Evolutionary conservation across 92 coral and sea anemone species (phyloP).

Genomic region (Parazoanthus darwini): DNA sequence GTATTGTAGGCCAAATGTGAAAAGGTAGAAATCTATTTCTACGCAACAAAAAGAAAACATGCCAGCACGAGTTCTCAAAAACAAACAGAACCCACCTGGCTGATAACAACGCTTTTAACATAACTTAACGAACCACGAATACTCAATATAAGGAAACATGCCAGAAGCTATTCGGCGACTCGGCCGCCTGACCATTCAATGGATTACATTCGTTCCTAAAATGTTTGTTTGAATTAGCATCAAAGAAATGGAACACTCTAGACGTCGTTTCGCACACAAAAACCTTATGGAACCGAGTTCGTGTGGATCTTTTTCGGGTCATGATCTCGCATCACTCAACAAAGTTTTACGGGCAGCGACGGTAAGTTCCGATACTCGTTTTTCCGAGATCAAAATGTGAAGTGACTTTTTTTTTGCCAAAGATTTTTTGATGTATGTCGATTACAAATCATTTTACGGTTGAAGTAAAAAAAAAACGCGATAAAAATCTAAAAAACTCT

Average conservation of each 20-base stretch:
- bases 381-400: not conserved
- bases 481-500: no score
- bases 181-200: not conserved
- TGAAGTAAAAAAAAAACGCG: not conserved
- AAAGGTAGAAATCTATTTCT: no score
- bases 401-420: not conserved
- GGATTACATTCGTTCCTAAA: conserved; percentile 9
- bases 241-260: conserved; percentile 4
- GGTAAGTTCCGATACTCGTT: not conserved
- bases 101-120: not conserved
- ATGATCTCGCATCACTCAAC: not conserved
- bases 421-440: not conserved
- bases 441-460: not conserved
- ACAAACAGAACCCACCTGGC: not conserved
- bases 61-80: no score
- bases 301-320: not conserved
- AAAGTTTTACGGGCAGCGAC: conserved; percentile 18
- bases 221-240: conserved; percentile 7
- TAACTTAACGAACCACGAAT: no score
- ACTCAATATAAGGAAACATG: not conserved
- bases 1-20: no score
- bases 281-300: conserved; percentile 10
- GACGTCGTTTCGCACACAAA: not conserved
- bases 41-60: no score
- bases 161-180: not conserved